Base-by-base conservation (phyloP, 2,113 vertebrate species). In the Atractosteus spatula region DNA sequence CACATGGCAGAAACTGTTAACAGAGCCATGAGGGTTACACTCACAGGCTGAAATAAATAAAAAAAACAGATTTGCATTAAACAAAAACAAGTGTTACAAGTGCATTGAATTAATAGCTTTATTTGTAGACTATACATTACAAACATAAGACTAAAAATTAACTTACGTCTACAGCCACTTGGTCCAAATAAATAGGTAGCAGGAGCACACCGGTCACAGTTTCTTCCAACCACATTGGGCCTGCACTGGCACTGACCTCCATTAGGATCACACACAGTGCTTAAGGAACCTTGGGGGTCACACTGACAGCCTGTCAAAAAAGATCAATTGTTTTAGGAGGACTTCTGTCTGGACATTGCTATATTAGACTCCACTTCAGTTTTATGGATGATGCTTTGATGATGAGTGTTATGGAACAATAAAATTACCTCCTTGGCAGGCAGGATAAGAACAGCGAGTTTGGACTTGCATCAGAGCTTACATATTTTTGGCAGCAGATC, bases 181-280 rank as follows among this genome's bases (percentile, higher is more conserved):
- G 96, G 96, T 62, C 97, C 96, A 0, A 99, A 99, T 43, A 96
- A 94, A 56, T 94, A 99, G 1, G 96, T 98, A 51, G 93, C 90
- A 0, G 96, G 94, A 16, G 93, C 88, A 7, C 97, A 99, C 73
- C 76, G 84, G 88, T 98, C 84, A 0, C 97, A 99, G 74, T 91
- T 95, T 71, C 94, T 94, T 67, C 97, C 97, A 0, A 94, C 90
- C 3, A 99, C 93, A 0, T 96, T 96, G 3, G 92, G 90, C 0
- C 96, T 95, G 78, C 97, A 99, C 70, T 91, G 94, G 80, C 97
- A 99, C 78, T 97, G 95, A 41, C 97, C 97, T 66, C 97, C 97
- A 0, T 55, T 96, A 62, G 96, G 91, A 72, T 98, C 91, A 0
- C 97, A 99, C 72, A 98, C 93, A 0, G 93, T 95, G 81, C 97